Evolutionary conservation across 2,888 invertebrate species (phyloP), one percentile per base, ranked within the genome.

Genomic region (Ophioninae sp.): DNA sequence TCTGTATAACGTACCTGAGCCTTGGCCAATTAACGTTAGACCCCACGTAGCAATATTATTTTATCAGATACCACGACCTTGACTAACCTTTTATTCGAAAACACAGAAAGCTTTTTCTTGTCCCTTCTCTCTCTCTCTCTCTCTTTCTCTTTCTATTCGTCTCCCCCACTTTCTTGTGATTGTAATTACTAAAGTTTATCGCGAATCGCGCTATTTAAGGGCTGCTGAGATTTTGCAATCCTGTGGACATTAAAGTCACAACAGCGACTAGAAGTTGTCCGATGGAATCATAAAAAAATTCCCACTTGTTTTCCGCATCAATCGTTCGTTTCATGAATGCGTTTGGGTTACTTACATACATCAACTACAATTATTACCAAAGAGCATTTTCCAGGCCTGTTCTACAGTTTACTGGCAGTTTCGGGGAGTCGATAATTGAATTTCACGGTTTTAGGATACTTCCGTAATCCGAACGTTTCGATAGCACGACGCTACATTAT

Each of bases 191-290:
- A 64, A 75, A 41, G 37, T 20, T 81, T 81, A 65, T 68, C 71
- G n/a, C 37, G 65, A 65, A 22, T 81, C 61, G 51, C 51, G 51
- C 63, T 59, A 41, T 59, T 58, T 41, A 74, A 74, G 17, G 64
- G 74, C 79, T 51, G 64, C 69, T 39, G 51, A 65, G 75, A 72
- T 78, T 75, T 63, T 72, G 51, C 56, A 56, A 65, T 71, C 72
- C 23, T 17, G 20, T 67, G 20, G 6, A 71, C 30, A 67, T 65
- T 65, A 39, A 65, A 75, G 59, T 81, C 65, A 76, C 78, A 58
- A 63, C 75, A 79, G 76, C 84, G 84, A 84, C 84, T 84, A 84
- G 84, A 79, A 81, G 79, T 76, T 59, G 58, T 79, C 79, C 67
- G 75, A 71, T 82, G 23, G 59, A 79, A 59, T 71, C 39, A 44